Percentiles rank a stretch among this genome's conserved stretches.
Conservation (phyloP, 2,113 vertebrate genomes). For the Rhinogobius similis region DNA sequence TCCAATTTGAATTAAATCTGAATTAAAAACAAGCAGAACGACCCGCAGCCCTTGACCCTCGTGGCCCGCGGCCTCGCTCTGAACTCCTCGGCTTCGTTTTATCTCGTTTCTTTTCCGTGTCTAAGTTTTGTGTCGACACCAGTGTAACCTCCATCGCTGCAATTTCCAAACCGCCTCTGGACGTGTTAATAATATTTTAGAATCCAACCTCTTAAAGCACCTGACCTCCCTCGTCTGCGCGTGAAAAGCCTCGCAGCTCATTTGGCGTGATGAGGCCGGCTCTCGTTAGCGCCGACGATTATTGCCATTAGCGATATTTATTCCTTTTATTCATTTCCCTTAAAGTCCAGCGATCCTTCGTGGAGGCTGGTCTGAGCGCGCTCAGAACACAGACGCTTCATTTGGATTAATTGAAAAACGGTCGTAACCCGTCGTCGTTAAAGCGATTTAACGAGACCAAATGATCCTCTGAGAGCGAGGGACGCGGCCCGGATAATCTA, state of each 20-base stretch:
- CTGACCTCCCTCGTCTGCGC: slow-evolving; percentile 12
- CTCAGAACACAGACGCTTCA: slow-evolving; percentile 52
- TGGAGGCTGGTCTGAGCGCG: slow-evolving; percentile 22
- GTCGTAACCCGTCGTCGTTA: slow-evolving; percentile 63
- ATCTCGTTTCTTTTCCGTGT: no score
- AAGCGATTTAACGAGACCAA: slow-evolving; percentile 60
- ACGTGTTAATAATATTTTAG: neutral
- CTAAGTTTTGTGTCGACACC: no score
- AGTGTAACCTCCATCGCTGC: no score
- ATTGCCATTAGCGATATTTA: slow-evolving; percentile 44
- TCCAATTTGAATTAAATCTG: no score
- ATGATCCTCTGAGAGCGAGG: no score
- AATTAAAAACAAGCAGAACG: no score
- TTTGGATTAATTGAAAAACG: slow-evolving; percentile 73
- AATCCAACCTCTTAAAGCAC: neutral
- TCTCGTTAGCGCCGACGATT: slow-evolving; percentile 51
- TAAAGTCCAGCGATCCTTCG: slow-evolving; percentile 9
- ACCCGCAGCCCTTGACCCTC: no score
- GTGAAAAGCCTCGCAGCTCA: slow-evolving; percentile 21
- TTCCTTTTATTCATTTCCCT: slow-evolving; percentile 39
- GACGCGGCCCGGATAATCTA: no score
- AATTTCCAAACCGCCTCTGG: no score
- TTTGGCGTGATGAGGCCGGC: slow-evolving; percentile 36
- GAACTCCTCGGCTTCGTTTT: no score
- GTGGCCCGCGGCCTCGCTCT: no score